Base-by-base conservation (phyloP, 1,140 invertebrate species). In the Nautilus pompilius region DNA sequence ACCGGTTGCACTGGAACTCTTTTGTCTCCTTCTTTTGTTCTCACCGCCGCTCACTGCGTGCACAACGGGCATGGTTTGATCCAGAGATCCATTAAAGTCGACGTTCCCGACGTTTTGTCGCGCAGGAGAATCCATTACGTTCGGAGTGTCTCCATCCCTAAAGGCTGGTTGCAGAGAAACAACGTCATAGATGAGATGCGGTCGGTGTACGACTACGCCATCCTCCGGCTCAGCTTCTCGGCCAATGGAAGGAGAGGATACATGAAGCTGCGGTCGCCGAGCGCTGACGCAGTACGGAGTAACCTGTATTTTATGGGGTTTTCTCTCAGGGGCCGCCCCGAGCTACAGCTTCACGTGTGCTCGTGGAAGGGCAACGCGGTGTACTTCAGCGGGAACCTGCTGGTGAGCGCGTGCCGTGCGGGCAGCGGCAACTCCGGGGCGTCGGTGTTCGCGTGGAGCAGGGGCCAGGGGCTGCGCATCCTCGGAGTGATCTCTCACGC, bases 21-120 rank as follows among this genome's bases (percentile, higher is more conserved):
- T 20, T 63, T 77, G 0, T 72, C 75, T 15, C 71, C 75, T 1
- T 60, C 58, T 2, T 72, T 69, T 33, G 72, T 77, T 8, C 58
- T 77, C 15, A 77, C 75, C 2, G 75, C 75, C 20, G 75, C 75
- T 8, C 75, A 77, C 54, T 77, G 75, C 56, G 70, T 77, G 26
- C 75, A 77, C 49, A 62, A 70, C 33, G 75, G 75, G 2, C 57
- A 65, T 60, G 32, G 28, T 66, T 34, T 71, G 72, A 17, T 32
- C 61, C 73, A 49, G 62, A 73, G 58, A 67, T 69, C 62, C 63
- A n/a, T 76, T 29, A 74, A 73, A 66, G 61, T 77, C n/a, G 60
- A 68, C 48, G 64, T 77, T 13, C 70, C 70, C 4, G 67, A 71
- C 54, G 66, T 60, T 20, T 65, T 72, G n/a, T 53, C 26, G 29